Evolutionary conservation across 2,888 invertebrate genomes (phyloP), one percentile per base, ranked within the genome.

Genomic region (Onthophagus sagittarius): DNA sequence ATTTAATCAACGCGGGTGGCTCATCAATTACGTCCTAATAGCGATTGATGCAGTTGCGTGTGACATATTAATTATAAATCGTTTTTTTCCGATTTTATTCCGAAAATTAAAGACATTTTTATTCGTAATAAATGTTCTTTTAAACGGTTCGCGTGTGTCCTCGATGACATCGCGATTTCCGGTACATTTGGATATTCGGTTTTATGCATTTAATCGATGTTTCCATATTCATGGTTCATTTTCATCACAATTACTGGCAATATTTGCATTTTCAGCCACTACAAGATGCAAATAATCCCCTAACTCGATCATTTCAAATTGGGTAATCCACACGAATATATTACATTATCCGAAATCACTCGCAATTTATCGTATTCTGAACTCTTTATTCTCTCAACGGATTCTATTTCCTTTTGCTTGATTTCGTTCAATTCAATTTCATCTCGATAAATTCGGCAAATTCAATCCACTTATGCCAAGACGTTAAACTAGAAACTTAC

Each of bases 401-500:
- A 11, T 53, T 53, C 39, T 53, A 53, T 4, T 53, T 53, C 39
- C 39, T 53, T 53, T 9, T 11, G 6, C 39, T 53, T 53, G 39
- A 53, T 53, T 53, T 53, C 39, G 1, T 11, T 7, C 39, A 9
- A 53, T 53, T 53, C 39, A 53, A 53, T 53, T 53, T 7, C 11
- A 53, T 2, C 39, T 53, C 9, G 9, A 53, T 7, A 53, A 53
- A 53, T 53, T 53, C 39, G 9, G 1, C 1, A 53, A 53, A 53
- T 53, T 53, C 39, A 53, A 53, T 53, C 39, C 39, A 53, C 39
- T 53, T 53, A 53, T 9, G 6, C 39, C 39, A 11, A 53, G 39
- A 7, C 9, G 39, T 23, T 23, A 11, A 53, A 53, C 39, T 53
- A 67, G 23, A 67, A 67, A 67, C 67, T 88, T 89, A 97, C 97